Percentiles rank a stretch among this genome's conserved stretches.
These are phyloP conservation scores for Ageneiosus marmoratus DNA, from an alignment of 2,113 vertebrate species.

Conservation along the genomic window DNA sequence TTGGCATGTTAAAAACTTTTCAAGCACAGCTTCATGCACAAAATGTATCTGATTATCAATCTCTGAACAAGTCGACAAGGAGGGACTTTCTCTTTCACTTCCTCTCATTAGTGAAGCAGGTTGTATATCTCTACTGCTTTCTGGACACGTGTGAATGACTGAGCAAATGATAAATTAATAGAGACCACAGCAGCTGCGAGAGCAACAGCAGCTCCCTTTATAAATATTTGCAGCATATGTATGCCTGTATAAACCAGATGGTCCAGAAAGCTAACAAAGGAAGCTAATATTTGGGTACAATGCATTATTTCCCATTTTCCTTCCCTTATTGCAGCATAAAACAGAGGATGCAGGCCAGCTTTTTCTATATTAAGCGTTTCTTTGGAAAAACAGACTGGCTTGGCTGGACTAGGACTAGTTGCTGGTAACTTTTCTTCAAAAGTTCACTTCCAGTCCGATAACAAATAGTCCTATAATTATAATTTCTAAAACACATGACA, in stretches of 20 bases:
- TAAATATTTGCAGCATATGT: conserved; percentile 32
- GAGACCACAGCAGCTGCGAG: neutral
- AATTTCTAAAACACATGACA: neutral
- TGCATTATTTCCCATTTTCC: neutral
- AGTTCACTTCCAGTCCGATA: neutral
- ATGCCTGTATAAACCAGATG: conserved; percentile 26
- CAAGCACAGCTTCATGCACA: neutral
- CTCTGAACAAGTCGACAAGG: neutral
- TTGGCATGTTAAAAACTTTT: neutral
- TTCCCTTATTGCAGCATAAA: neutral
- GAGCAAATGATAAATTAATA: neutral
- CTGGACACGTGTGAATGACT: neutral
- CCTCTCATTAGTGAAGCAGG: neutral
- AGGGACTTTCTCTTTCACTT: neutral
- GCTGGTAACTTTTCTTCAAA: neutral
- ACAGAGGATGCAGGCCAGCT: neutral
- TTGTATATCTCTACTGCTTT: neutral
- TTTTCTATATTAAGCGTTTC: neutral
- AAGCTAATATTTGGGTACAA: neutral
- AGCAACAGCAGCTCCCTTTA: conserved; percentile 8
- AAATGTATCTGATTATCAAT: neutral
- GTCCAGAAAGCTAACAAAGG: neutral
- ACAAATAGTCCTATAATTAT: neutral
- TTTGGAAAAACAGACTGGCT: neutral
- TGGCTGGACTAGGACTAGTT: neutral